Evolutionary conservation across 2,888 invertebrate genomes (phyloP).

Genomic region (Kuschelorhynchus macadamiae): DNA sequence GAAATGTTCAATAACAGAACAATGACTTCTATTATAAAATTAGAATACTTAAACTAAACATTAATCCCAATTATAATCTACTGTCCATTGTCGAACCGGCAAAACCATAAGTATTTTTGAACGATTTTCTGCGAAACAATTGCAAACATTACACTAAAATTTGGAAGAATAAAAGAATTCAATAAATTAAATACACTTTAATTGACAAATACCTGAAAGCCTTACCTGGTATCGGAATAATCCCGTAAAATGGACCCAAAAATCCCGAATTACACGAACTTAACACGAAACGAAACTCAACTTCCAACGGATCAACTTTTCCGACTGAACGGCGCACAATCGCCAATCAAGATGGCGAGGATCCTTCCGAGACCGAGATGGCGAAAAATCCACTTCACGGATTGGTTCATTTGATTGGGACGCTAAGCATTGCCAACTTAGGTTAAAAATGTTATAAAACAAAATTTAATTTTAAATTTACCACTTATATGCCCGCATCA

Average conservation of each 20-base stretch:
- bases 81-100: conserved; percentile 30
- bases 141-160: neutral
- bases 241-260: conserved; percentile 57
- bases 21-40: too few relatives aligned
- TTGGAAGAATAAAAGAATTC: neutral
- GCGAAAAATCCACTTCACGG: conserved; percentile 53
- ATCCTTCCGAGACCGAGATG: conserved; percentile 56
- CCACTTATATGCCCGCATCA: too few relatives aligned
- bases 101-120: conserved; percentile 4
- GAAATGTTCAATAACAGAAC: too few relatives aligned
- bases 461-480: too few relatives aligned
- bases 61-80: too few relatives aligned
- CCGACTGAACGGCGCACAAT: conserved; percentile 66
- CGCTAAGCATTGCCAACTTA: conserved; percentile 61
- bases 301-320: conserved; percentile 59
- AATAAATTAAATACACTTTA: conserved; percentile 43
- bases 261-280: conserved; percentile 52
- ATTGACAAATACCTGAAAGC: conserved; percentile 47
- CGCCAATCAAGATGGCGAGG: conserved; percentile 65
- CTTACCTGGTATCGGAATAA: conserved; percentile 57
- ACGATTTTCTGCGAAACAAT: conserved; percentile 20
- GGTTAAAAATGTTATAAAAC: too few relatives aligned
- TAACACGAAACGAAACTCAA: conserved; percentile 58
- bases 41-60: too few relatives aligned
- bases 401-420: conserved; percentile 63